phyloP scores from a whole-genome alignment of 1,140 invertebrate species.

The Ladona fulva region DNA sequence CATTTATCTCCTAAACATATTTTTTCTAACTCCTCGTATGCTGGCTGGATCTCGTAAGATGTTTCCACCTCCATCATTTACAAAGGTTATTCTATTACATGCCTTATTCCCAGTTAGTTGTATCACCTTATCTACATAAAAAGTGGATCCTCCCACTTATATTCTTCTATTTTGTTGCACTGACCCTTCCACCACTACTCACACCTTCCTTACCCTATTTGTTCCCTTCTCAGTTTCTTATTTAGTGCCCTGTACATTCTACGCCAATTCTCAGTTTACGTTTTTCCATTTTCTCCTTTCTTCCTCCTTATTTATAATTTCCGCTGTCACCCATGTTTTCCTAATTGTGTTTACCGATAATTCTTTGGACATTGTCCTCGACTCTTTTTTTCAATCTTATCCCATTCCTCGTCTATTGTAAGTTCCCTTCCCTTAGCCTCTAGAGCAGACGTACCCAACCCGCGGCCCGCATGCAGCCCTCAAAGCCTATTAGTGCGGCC shows the following conservation, averaged over 20 bases:
- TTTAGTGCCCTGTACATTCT: background rate
- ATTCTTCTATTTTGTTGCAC: background rate
- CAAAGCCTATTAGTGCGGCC: too few species aligned
- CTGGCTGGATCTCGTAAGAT: too few species aligned
- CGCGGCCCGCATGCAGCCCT: too few species aligned
- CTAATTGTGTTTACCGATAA: background rate
- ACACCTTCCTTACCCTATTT: background rate
- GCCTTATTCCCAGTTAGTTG: too few species aligned
- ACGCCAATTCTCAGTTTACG: background rate
- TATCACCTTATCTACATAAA: too few species aligned
- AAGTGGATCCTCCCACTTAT: background rate
- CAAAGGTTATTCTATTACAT: too few species aligned
- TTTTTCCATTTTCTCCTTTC: background rate
- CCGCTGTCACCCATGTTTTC: background rate
- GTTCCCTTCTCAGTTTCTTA: background rate
- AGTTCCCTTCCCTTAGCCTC: too few species aligned
- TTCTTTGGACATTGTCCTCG: background rate
- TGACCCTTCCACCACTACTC: background rate
- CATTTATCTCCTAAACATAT: too few species aligned
- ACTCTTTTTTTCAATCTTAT: background rate
- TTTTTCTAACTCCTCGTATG: too few species aligned
- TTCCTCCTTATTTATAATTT: background rate
- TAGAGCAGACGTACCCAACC: too few species aligned
- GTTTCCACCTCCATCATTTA: too few species aligned
- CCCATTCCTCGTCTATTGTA: background rate